Base-by-base conservation (phyloP, 2,888 invertebrate genomes). In the Gordius sp. region DNA sequence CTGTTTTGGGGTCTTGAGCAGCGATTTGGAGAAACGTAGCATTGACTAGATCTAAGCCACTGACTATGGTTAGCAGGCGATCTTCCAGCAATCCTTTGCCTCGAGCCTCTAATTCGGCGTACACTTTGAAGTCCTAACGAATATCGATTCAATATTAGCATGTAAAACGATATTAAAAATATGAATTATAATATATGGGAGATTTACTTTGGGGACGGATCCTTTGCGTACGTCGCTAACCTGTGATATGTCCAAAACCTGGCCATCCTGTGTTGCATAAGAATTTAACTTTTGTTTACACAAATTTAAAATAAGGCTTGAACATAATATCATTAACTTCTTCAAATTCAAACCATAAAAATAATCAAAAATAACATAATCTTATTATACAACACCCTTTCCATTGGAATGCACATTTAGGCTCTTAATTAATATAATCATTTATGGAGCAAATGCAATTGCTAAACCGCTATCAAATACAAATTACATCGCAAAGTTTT, bases 41-140 rank as follows among this genome's bases (percentile, higher is more conserved):
- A 72, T 91, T 93, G 68, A 99, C 97, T 71, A 97, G 83, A 72
- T 99, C 97, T 18, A 85, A 83, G 13, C 93, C 93, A 66, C 87
- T 87, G 72, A 93, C 93, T 66, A 97, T 84, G 60, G 91, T 89
- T 56, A 97, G 73, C 2, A 89, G 87, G 67, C 86, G 81, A 61
- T 86, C 85, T 64, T 93, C 93, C 61, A 91, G 68, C 53, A 66
- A 65, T 60, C 71, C 77, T 1, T 84, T 82, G 66, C 84, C 80
- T 66, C 83, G 82, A 66, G 77, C 78, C 57, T 75, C 71, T 58
- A 91, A 73, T 66, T 80, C 81, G 65, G 74, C 76, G 60, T 76
- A 73, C 57, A 87, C 72, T 68, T 84, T 82, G 1, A 78, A 76
- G 69, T 89, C 87, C 81, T 83, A 39, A 33, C 2, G 2, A 41